phyloP scores from a whole-genome alignment of 2,113 vertebrate genomes.

The Morone saxatilis region DNA sequence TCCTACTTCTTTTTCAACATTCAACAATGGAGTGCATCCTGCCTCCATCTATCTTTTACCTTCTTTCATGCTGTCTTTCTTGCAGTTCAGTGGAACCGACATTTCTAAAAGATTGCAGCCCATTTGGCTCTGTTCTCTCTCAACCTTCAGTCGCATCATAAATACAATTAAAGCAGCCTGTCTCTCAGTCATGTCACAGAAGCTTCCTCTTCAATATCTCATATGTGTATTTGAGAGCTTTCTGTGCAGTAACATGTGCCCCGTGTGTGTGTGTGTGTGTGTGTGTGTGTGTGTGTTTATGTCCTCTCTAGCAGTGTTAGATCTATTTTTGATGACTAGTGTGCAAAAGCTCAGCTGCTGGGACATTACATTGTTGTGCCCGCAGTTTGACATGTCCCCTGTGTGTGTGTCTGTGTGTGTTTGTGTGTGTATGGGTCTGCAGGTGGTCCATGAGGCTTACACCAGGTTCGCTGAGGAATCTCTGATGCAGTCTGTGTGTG shows the following conservation, averaged over 20 bases:
- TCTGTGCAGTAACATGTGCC: slow-evolving; percentile 31
- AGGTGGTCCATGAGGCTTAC: slow-evolving; percentile 86
- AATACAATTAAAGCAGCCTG: slow-evolving; percentile 8
- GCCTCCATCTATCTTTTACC: background rate
- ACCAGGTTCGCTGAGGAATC: slow-evolving; percentile 82
- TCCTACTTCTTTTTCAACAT: background rate
- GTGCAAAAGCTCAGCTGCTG: background rate
- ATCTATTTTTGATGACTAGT: background rate
- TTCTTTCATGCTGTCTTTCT: background rate
- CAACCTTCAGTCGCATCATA: slow-evolving; percentile 49
- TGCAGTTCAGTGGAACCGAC: background rate
- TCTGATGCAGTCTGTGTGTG: slow-evolving; percentile 76
- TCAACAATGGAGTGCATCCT: background rate
- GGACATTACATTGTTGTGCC: background rate
- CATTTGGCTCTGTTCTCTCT: slow-evolving; percentile 46
- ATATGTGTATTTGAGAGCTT: slow-evolving; percentile 21
- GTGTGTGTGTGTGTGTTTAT: slow-evolving; percentile 22
- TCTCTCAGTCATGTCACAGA: slow-evolving; percentile 36
- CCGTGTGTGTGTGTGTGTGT: slow-evolving; percentile 34
- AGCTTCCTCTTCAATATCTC: background rate
- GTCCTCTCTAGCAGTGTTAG: background rate
- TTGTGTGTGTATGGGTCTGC: slow-evolving; percentile 37
- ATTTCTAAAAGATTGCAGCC: slow-evolving; percentile 5
- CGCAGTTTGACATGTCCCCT: background rate
- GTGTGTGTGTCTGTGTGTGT: slow-evolving; percentile 17